phyloP scores from a whole-genome alignment of 2,113 vertebrate genomes.

The Drymodes brunneopygia region DNA sequence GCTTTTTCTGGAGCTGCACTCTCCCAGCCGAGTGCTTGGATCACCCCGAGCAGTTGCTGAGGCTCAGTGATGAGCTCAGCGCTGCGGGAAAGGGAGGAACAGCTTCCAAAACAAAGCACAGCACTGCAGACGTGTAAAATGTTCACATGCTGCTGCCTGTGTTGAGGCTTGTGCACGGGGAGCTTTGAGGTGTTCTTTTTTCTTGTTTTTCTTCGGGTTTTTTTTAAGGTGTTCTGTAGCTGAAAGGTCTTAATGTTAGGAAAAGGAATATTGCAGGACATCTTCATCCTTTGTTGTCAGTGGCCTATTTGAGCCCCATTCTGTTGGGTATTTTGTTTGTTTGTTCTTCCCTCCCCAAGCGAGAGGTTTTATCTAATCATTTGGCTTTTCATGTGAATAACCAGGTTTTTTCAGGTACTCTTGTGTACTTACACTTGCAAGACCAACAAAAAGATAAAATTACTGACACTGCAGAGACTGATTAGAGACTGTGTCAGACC shows the following conservation, averaged over 20 bases:
- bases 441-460: background rate
- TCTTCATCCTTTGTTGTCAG: background rate
- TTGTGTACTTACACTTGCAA: background rate
- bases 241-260: background rate
- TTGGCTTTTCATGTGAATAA: background rate
- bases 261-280: background rate
- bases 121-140: background rate
- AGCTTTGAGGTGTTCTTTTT: background rate
- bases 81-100: background rate
- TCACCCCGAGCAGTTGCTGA: background rate
- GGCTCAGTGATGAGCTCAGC: background rate
- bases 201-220: too few species aligned
- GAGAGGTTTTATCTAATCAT: background rate
- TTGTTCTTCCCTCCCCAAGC: too few species aligned
- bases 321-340: background rate
- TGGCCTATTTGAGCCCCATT: background rate
- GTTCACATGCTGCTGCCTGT: background rate
- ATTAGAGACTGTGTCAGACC: background rate
- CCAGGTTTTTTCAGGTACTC: background rate
- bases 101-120: background rate
- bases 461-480: background rate
- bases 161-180: background rate
- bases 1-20: conserved; percentile 31
- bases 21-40: background rate
- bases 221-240: background rate